phyloP scores from a whole-genome alignment of 1,140 invertebrate species.

The Theocolax elegans region DNA sequence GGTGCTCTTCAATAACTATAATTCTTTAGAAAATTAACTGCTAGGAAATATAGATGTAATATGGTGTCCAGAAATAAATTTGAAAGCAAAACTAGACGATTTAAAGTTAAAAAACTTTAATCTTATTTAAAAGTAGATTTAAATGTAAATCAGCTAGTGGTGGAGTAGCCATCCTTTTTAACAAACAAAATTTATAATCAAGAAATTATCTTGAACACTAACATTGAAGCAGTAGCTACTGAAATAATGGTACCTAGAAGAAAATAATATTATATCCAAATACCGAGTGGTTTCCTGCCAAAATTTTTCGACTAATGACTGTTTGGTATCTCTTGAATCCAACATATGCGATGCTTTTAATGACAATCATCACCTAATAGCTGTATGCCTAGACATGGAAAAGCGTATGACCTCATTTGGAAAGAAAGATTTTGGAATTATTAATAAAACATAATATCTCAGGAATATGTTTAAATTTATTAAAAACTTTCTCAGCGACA shows the following conservation, averaged over 20 bases:
- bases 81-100: too few species aligned
- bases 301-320: slow-evolving; percentile 41
- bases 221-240: not conserved
- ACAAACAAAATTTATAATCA: too few species aligned
- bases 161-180: too few species aligned
- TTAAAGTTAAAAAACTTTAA: too few species aligned
- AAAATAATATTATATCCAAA: slow-evolving; percentile 40
- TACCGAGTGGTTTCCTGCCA: slow-evolving; percentile 39
- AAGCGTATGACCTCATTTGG: slow-evolving; percentile 46
- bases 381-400: slow-evolving; percentile 47
- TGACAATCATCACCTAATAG: slow-evolving; percentile 39
- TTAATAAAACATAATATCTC: slow-evolving; percentile 31
- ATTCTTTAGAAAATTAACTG: too few species aligned
- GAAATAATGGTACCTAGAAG: slow-evolving; percentile 10
- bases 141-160: too few species aligned
- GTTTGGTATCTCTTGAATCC: slow-evolving; percentile 37
- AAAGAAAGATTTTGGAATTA: slow-evolving; percentile 19
- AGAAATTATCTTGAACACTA: not conserved
- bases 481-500: slow-evolving; percentile 35
- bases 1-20: too few species aligned
- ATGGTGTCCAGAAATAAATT: too few species aligned
- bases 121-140: too few species aligned
- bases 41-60: too few species aligned
- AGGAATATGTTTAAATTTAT: slow-evolving; percentile 34
- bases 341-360: slow-evolving; percentile 43